Conservation (phyloP, 2,888 invertebrate species). For the Apoda limacodes region DNA sequence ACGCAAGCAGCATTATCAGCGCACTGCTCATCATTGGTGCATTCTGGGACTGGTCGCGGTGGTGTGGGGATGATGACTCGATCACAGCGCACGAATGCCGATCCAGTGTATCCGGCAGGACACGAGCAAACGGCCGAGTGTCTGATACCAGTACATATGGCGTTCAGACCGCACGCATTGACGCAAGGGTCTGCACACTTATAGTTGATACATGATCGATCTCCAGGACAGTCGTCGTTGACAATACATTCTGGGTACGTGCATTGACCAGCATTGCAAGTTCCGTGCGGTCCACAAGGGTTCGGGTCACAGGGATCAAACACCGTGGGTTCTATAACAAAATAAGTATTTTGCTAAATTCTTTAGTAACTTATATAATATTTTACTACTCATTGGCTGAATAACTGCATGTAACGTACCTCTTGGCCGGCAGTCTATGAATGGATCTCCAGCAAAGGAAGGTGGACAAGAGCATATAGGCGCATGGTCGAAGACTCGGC, state of each 20-base stretch:
- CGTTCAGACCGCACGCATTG: slow-evolving; percentile 86
- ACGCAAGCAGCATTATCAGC: slow-evolving; percentile 86
- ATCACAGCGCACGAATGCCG: slow-evolving; percentile 80
- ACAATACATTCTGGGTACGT: slow-evolving; percentile 88
- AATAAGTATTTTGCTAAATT: slow-evolving; percentile 1
- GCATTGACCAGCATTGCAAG: slow-evolving; percentile 74
- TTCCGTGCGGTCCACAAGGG: slow-evolving; percentile 78
- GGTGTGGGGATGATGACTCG: slow-evolving; percentile 34
- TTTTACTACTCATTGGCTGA: too few species aligned
- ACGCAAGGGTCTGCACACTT: slow-evolving; percentile 88
- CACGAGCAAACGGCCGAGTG: slow-evolving; percentile 88
- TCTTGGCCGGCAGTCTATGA: slow-evolving; percentile 71
- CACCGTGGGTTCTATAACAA: slow-evolving; percentile 30
- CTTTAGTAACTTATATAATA: slow-evolving; percentile 1
- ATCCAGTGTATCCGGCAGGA: slow-evolving; percentile 80
- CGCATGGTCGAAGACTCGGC: slow-evolving; percentile 71
- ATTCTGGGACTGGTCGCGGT: slow-evolving; percentile 77
- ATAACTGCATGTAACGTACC: slow-evolving; percentile 25
- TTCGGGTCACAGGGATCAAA: slow-evolving; percentile 77
- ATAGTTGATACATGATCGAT: slow-evolving; percentile 83
- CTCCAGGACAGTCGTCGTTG: slow-evolving; percentile 87
- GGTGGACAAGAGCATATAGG: slow-evolving; percentile 82
- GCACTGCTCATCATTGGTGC: slow-evolving; percentile 81
- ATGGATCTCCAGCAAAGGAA: slow-evolving; percentile 82
- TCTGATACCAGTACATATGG: slow-evolving; percentile 78